Conservation (phyloP, 2,888 invertebrate species). For the Crioceris asparagi region DNA sequence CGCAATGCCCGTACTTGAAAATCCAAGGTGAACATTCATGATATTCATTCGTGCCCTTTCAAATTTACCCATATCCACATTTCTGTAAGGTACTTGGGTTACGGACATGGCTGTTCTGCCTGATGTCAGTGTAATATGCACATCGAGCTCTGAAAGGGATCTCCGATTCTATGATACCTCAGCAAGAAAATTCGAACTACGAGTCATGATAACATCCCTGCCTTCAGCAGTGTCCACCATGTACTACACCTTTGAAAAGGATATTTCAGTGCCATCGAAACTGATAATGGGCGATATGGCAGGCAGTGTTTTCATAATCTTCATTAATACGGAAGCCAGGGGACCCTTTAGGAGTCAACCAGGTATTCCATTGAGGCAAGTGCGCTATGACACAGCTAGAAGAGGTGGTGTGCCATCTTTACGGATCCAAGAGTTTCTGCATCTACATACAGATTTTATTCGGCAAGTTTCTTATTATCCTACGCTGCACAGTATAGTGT, state of each 20-base stretch:
- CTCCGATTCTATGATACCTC: constrained; percentile 67
- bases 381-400: constrained; percentile 42
- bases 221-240: constrained; percentile 46
- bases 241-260: constrained; percentile 50
- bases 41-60: too few species aligned
- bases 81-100: constrained; percentile 64
- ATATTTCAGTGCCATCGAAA: constrained; percentile 47
- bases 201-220: constrained; percentile 58
- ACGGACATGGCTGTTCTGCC: constrained; percentile 64
- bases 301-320: constrained; percentile 56
- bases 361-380: constrained; percentile 46
- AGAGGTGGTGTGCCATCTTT: constrained; percentile 28
- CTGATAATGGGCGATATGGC: constrained; percentile 64
- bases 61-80: too few species aligned
- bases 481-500: constrained; percentile 55
- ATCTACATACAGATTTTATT: constrained; percentile 33
- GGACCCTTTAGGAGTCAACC: constrained; percentile 63
- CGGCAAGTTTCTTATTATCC: constrained; percentile 58
- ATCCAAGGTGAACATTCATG: too few species aligned
- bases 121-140: constrained; percentile 66
- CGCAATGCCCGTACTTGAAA: constrained; percentile 49
- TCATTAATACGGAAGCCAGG: constrained; percentile 49
- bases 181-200: constrained; percentile 59
- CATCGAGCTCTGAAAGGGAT: constrained; percentile 67
- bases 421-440: constrained; percentile 17